Evolutionary conservation across 2,888 invertebrate genomes (phyloP), one percentile per base, ranked within the genome.

Genomic region (Steromphala cineraria): DNA sequence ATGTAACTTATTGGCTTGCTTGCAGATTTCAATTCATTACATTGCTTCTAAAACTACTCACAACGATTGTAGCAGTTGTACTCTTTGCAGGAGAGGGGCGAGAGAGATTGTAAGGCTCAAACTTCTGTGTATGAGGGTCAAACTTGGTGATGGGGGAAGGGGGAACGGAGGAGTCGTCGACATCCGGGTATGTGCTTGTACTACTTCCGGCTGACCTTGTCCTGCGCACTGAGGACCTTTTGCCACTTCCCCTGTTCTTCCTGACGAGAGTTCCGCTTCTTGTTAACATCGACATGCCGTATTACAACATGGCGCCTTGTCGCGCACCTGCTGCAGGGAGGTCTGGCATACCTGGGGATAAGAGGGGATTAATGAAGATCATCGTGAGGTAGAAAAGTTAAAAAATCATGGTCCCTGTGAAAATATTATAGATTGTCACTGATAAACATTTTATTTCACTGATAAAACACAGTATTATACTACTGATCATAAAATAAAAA

Each of bases 201-300:
- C 56, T 75, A 13, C 79, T 79, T 56, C 83, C 84, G 55, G 79
- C 81, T 7, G 84, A 81, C n/a, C 80, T 79, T 2, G 85, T 84
- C 78, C 85, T 81, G 78, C 83, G 79, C 75, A 84, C 83, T 3
- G 85, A 84, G 15, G 80, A 78, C 67, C 83, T 82, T 53, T 84
- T 75, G 78, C 79, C 79, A 17, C 79, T 77, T 15, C 77, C 81
- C n/a, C 84, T 78, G 52, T 77, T 71, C 79, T 83, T 83, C 71
- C 83, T 78, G 40, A 85, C 84, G 19, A 85, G 74, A 1, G 85
- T 85, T 2, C 85, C 85, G 52, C 80, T 85, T 53, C 85, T 77
- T 3, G 84, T 84, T 13, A 85, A 56, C 85, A 85, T 85, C 7
- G 85, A 84, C 85, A 85, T 85, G 74, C 53, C 52, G 53, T 17